Evolutionary conservation across 2,113 vertebrate species (phyloP).

Genomic region (Mungos mungo): DNA sequence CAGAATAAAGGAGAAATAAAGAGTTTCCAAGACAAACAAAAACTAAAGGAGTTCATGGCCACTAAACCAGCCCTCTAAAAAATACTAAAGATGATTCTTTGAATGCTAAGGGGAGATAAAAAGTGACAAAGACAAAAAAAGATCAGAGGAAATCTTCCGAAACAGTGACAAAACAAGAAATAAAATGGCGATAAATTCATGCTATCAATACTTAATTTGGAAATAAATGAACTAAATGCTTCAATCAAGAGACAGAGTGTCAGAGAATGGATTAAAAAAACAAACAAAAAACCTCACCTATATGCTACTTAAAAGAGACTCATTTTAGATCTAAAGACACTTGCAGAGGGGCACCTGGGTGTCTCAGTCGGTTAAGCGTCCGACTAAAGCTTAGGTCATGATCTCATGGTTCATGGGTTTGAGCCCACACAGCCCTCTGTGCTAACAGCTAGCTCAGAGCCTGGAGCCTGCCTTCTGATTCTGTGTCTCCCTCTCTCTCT

Average conservation of each 20-base stretch:
- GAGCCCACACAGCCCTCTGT: too few relatives aligned
- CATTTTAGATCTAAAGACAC: neutral
- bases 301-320: neutral
- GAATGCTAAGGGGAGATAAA: neutral
- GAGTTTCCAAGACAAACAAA: neutral
- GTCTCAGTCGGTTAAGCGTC: too few relatives aligned
- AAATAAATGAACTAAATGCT: neutral
- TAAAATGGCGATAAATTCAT: neutral
- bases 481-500: too few relatives aligned
- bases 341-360: too few relatives aligned
- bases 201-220: neutral
- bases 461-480: too few relatives aligned
- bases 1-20: neutral
- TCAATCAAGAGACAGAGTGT: neutral
- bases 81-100: neutral
- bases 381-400: too few relatives aligned
- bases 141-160: neutral
- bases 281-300: neutral
- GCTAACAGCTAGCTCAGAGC: too few relatives aligned
- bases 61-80: neutral
- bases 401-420: too few relatives aligned
- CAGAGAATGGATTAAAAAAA: neutral
- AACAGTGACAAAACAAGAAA: neutral
- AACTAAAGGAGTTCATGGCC: neutral
- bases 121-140: neutral